Evolutionary conservation across 2,113 vertebrate genomes (phyloP).

Genomic region (Heterotis niloticus): DNA sequence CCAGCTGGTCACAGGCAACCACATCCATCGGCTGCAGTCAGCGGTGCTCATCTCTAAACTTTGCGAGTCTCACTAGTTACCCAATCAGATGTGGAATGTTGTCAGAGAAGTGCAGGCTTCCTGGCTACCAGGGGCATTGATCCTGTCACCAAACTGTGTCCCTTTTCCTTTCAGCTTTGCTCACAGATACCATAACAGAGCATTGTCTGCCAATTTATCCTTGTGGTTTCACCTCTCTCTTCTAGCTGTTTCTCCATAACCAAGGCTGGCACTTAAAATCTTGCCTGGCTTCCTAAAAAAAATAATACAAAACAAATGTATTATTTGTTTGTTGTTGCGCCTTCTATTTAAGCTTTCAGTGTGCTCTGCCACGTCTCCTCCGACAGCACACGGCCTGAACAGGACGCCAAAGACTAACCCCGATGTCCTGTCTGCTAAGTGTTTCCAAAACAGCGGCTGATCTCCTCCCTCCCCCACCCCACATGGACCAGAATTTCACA

Average conservation of each 20-base stretch:
- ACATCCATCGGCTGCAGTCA: conserved; percentile 46
- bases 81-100: conserved; percentile 46
- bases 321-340: too few species aligned
- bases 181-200: not conserved
- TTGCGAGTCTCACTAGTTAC: conserved; percentile 34
- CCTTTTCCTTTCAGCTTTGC: not conserved
- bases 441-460: not conserved
- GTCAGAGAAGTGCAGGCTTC: conserved; percentile 42
- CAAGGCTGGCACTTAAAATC: not conserved
- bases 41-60: conserved; percentile 41
- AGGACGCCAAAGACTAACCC: conserved; percentile 25
- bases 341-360: too few species aligned
- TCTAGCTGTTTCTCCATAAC: not conserved
- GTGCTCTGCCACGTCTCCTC: not conserved
- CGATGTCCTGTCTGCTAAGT: conserved; percentile 34
- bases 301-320: too few species aligned
- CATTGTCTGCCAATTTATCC: not conserved
- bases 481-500: not conserved
- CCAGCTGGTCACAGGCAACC: conserved; percentile 33
- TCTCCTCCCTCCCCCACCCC: conserved; percentile 6
- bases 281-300: too few species aligned
- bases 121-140: conserved; percentile 36
- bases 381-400: conserved; percentile 30
- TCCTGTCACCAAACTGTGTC: conserved; percentile 22
- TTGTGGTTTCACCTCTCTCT: not conserved